These are phyloP conservation scores for Podotricha telesiphe DNA, from an alignment of 2,888 invertebrate species.

Conservation along the genomic window DNA sequence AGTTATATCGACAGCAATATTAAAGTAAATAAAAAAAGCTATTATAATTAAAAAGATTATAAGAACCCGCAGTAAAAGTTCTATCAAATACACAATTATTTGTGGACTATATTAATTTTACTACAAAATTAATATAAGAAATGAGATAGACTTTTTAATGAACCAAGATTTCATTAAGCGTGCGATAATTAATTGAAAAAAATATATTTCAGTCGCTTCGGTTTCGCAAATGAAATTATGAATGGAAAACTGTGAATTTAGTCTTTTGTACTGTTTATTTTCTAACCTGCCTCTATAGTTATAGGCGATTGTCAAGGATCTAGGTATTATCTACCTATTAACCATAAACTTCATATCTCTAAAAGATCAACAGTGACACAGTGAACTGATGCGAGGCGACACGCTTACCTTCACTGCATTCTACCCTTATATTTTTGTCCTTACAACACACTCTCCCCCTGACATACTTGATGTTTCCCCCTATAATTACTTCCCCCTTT, in stretches of 20 bases:
- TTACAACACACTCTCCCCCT: constrained; percentile 78
- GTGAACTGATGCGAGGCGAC: constrained; percentile 79
- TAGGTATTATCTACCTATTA: constrained; percentile 36
- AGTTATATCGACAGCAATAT: too few relatives aligned
- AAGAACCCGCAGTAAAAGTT: not conserved
- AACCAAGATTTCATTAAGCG: constrained; percentile 16
- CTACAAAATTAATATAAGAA: constrained; percentile 5
- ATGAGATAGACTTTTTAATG: constrained; percentile 19
- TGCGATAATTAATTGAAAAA: constrained; percentile 2
- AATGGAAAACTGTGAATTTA: not conserved
- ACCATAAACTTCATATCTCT: constrained; percentile 55
- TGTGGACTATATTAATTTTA: not conserved
- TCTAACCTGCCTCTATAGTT: not conserved
- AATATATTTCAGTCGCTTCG: constrained; percentile 1
- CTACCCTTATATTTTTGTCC: constrained; percentile 79
- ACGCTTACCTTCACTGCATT: constrained; percentile 77
- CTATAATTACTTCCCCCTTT: constrained; percentile 73
- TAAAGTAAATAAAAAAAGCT: too few relatives aligned
- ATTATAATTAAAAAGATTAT: not conserved
- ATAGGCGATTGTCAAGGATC: constrained; percentile 12
- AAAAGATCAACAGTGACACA: constrained; percentile 81
- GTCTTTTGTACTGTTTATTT: not conserved
- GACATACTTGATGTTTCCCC: constrained; percentile 81
- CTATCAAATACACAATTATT: not conserved
- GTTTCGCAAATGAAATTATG: constrained; percentile 6